These are phyloP conservation scores for Phataginus tetradactyla DNA, from an alignment of 2,797 vertebrate species.

Conservation along the genomic window DNA sequence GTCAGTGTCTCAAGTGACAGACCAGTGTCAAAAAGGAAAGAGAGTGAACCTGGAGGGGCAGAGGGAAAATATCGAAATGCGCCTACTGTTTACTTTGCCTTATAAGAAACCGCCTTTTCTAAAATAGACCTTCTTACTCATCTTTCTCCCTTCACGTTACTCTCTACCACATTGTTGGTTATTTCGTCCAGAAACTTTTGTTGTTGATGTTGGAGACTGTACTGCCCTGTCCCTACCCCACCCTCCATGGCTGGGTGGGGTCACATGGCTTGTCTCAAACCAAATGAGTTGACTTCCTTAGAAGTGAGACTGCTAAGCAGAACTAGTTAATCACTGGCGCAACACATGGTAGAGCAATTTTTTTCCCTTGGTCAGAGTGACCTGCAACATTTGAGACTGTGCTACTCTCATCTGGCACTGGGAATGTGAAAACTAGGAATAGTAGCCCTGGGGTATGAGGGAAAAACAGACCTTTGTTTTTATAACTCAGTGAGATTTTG, in stretches of 20 bases:
- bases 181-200: background rate
- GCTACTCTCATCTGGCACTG: background rate
- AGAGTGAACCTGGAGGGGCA: background rate
- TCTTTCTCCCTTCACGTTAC: background rate
- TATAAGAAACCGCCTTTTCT: background rate
- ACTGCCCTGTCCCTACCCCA: background rate
- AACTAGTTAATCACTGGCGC: background rate
- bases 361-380: background rate
- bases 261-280: background rate
- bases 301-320: background rate
- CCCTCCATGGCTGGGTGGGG: background rate
- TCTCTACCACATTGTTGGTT: background rate
- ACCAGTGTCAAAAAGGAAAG: background rate
- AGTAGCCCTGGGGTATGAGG: background rate
- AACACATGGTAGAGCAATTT: background rate
- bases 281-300: background rate
- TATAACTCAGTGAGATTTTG: constrained; percentile 1
- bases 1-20: background rate
- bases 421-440: background rate
- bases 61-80: background rate
- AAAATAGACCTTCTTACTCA: background rate
- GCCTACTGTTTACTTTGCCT: background rate
- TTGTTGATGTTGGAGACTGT: background rate
- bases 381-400: background rate
- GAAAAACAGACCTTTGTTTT: background rate